Percentiles rank a stretch among this genome's conserved stretches.
Conservation (phyloP, 2,888 invertebrate species). For the Drosophila paranaensis region DNA sequence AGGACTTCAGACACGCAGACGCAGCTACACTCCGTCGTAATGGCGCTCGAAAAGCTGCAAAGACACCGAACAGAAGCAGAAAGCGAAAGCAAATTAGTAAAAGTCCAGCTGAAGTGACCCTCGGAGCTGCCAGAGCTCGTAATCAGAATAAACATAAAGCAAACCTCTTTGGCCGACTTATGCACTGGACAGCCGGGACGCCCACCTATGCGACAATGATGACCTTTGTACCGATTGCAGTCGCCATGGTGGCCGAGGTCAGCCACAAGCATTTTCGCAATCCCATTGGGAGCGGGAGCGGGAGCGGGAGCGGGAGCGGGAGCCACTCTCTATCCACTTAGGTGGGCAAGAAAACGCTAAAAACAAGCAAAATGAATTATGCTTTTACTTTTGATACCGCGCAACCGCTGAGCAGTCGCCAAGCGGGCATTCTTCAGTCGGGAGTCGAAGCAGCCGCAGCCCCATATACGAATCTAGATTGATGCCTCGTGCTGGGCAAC, state of each 20-base stretch:
- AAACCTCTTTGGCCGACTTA: background rate
- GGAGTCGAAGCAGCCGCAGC: too few species aligned
- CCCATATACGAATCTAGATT: background rate
- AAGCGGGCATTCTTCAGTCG: background rate
- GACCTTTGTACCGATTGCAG: conserved; percentile 7
- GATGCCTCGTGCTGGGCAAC: background rate
- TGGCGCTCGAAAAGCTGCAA: conserved; percentile 11
- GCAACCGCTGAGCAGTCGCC: background rate
- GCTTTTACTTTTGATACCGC: conserved; percentile 5
- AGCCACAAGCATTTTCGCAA: conserved; percentile 10
- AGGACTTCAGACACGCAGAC: conserved; percentile 5
- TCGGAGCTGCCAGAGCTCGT: background rate
- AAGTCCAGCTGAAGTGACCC: background rate
- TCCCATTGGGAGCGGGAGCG: background rate
- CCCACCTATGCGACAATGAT: background rate
- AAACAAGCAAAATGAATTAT: conserved; percentile 9
- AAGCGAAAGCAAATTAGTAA: background rate
- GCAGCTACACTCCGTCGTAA: conserved; percentile 11
- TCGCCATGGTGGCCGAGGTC: conserved; percentile 1
- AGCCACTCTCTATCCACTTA: background rate
- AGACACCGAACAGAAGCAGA: background rate
- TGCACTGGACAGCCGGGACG: background rate
- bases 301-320: too few species aligned
- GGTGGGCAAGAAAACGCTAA: background rate
- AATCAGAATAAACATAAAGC: background rate